phyloP scores from a whole-genome alignment of 92 coral and sea anemone species.

The Pocillopora meandrina region DNA sequence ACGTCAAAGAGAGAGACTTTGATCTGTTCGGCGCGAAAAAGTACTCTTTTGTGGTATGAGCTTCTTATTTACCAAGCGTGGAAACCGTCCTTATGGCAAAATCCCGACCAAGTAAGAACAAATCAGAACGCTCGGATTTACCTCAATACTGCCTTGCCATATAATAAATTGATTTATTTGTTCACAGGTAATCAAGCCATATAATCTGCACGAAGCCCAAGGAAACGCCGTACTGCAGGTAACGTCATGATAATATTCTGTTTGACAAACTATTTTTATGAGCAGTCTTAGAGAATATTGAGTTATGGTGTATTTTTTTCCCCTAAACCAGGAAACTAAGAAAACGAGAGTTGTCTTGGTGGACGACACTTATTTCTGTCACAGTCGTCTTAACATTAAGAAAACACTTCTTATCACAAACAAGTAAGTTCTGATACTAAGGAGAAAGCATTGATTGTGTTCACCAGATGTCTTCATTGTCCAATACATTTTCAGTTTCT shows the following conservation, averaged over 20 bases:
- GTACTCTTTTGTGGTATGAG: too few relatives aligned
- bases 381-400: conserved; percentile 67
- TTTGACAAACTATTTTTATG: too few relatives aligned
- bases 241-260: background rate
- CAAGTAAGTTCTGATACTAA: conserved; percentile 66
- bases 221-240: conserved; percentile 90
- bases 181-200: conserved; percentile 87
- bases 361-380: conserved; percentile 79
- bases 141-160: too few relatives aligned
- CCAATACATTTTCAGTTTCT: too few relatives aligned
- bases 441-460: background rate
- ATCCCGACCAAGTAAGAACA: too few relatives aligned
- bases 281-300: background rate
- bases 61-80: too few relatives aligned
- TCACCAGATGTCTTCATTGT: too few relatives aligned
- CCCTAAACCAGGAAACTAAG: conserved; percentile 58
- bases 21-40: too few relatives aligned
- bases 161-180: too few relatives aligned
- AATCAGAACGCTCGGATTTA: too few relatives aligned
- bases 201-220: conserved; percentile 79
- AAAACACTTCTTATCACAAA: conserved; percentile 81
- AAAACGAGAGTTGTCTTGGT: conserved; percentile 63
- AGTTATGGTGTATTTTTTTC: background rate
- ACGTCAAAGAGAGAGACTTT: too few relatives aligned
- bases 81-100: too few relatives aligned